Conservation (phyloP, 2,113 vertebrate genomes). For the Rattus norvegicus region GRCr8 NC_086024.1:45630501-45631000, state of each 20-base stretch:
- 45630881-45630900: neutral
- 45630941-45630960: neutral
- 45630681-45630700: neutral
- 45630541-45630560: neutral
- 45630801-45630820: neutral
- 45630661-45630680: neutral
- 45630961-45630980: neutral
- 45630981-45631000: neutral
- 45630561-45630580: neutral
- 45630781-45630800: neutral
- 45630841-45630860: neutral
- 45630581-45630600: neutral
- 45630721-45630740: neutral
- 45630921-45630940: neutral
- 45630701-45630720: neutral
- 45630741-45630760: neutral
- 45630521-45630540: neutral
- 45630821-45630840: neutral
- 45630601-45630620: neutral
- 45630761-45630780: neutral
- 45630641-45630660: neutral
- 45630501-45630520: too few relatives aligned
- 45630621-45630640: neutral
- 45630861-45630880: neutral
- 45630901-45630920: neutral